Percentiles rank a stretch among this genome's conserved stretches.
Evolutionary conservation across 2,888 invertebrate species (phyloP).

Genomic region (Phanerotoma sp.): DNA sequence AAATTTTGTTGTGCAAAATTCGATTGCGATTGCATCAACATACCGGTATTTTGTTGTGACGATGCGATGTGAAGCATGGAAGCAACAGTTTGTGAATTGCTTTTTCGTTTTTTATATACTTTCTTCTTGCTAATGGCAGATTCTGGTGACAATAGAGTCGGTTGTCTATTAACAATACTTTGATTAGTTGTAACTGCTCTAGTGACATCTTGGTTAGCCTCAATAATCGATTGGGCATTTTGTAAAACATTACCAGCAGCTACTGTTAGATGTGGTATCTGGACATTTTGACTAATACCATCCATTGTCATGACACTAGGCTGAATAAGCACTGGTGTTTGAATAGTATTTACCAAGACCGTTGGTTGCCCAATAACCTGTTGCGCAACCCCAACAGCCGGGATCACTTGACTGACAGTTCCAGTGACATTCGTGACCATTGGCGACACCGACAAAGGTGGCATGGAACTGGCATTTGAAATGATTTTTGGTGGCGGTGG

Average conservation of each 20-base stretch:
- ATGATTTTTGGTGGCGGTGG: slow-evolving; percentile 64
- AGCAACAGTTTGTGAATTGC: slow-evolving; percentile 68
- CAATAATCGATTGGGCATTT: slow-evolving; percentile 59
- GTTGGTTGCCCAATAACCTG: slow-evolving; percentile 75
- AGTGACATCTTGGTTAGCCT: slow-evolving; percentile 56
- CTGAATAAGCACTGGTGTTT: slow-evolving; percentile 76
- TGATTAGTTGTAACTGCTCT: slow-evolving; percentile 44
- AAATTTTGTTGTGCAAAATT: slow-evolving; percentile 74
- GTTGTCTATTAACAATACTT: slow-evolving; percentile 46
- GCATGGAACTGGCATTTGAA: slow-evolving; percentile 59
- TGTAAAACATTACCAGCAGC: slow-evolving; percentile 68
- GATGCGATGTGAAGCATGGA: slow-evolving; percentile 69
- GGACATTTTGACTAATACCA: slow-evolving; percentile 70
- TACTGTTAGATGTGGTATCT: slow-evolving; percentile 66
- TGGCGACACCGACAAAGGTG: slow-evolving; percentile 65
- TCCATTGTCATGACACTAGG: slow-evolving; percentile 77
- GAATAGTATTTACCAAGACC: slow-evolving; percentile 78
- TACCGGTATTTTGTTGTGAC: slow-evolving; percentile 65
- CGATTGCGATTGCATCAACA: slow-evolving; percentile 61
- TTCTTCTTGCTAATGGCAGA: slow-evolving; percentile 63
- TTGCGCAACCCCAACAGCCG: slow-evolving; percentile 65
- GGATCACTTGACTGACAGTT: slow-evolving; percentile 67
- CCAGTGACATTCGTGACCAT: slow-evolving; percentile 68
- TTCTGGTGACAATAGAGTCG: slow-evolving; percentile 67
- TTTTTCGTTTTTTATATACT: slow-evolving; percentile 72